Evolutionary conservation across 2,113 vertebrate genomes (phyloP).

Genomic region (Cranoglanis bouderius): DNA sequence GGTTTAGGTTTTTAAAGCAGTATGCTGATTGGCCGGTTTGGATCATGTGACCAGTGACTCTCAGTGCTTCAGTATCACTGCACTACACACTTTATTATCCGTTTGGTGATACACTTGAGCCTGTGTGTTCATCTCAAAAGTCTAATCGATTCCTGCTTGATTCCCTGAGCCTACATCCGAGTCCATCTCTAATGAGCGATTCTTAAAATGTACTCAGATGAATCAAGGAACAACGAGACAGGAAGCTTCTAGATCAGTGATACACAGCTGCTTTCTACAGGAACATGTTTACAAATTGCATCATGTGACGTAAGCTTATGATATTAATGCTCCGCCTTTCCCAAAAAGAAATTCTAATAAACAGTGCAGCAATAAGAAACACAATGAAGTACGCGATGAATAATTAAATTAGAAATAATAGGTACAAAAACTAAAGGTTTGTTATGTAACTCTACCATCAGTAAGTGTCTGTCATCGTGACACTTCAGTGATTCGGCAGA

Average conservation of each 20-base stretch:
- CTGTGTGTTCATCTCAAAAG: background rate
- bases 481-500: background rate
- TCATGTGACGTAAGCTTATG: background rate
- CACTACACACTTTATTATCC: background rate
- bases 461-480: background rate
- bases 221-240: background rate
- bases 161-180: background rate
- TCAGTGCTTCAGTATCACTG: background rate
- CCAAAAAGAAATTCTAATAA: background rate
- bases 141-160: background rate
- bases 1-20: background rate
- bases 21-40: background rate
- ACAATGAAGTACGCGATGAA: background rate
- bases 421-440: background rate
- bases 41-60: background rate
- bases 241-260: background rate
- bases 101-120: background rate
- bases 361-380: background rate
- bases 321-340: background rate
- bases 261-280: background rate
- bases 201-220: background rate
- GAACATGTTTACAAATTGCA: background rate
- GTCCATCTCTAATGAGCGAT: background rate
- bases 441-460: too few species aligned
- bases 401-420: background rate